Evolutionary conservation across 2,797 vertebrate species (phyloP), one percentile per base, ranked within the genome.

Genomic region (Eurystomus glaucurus): DNA sequence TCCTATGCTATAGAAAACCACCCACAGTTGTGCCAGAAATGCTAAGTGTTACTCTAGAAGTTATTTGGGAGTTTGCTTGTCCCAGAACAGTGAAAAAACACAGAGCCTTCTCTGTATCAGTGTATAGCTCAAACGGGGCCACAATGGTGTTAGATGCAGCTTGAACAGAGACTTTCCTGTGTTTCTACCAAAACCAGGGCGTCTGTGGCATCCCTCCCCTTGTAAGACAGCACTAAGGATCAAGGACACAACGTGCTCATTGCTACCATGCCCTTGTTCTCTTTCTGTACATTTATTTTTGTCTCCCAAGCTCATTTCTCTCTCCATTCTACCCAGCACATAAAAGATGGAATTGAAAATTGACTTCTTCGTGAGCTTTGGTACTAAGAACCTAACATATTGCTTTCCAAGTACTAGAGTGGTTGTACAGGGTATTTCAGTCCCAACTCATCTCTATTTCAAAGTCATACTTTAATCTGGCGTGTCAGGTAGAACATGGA

Each of bases 401-500:
- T 55, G 66, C 66, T 90, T 96, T 84, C 62, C 46, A 79, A 92
- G 71, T 71, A 81, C 81, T 79, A 70, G 65, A 39, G 66, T 33
- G 60, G 19, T 48, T 75, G 60, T 72, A 79, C 4, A 69, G 95
- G 39, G 58, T 68, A 91, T 95, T 97, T 90, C 75, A 85, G 82
- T 96, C 95, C 66, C 85, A 83, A 82, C n/a, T 26, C 68, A 78
- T 88, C 91, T 96, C 93, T 92, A 95, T 97, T 98, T 98, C 93
- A 96, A 98, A 98, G 95, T 89, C 96, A 94, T 97, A 57, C 97
- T 96, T 93, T 93, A 96, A 97, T 98, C 97, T 97, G 96, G 96
- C 98, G 96, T 97, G 98, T 98, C 96, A 97, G 97, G 98, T 97
- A 97, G 96, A 96, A 94, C 96, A 96, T 68, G 87, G 96, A 98